Percentiles rank a stretch among this genome's conserved stretches.
phyloP scores from a whole-genome alignment of 2,797 vertebrate species.

The Acanthurus lineatus region DNA sequence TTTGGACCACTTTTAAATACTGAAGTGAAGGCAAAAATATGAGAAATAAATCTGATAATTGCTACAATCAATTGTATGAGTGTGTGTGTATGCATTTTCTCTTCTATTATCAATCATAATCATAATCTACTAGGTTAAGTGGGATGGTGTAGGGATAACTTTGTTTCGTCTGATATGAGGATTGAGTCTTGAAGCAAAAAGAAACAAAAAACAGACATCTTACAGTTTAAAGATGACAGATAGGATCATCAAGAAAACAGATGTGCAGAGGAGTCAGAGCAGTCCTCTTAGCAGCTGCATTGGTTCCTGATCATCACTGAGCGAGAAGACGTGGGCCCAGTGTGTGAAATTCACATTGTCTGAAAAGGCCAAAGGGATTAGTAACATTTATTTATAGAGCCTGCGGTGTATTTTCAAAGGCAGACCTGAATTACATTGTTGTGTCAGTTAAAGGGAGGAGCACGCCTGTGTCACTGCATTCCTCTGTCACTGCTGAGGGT shows the following conservation, averaged over 20 bases:
- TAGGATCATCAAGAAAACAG: background rate
- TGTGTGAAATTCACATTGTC: constrained; percentile 11
- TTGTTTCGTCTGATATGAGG: background rate
- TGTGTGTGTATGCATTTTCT: background rate
- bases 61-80: background rate
- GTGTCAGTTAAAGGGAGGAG: constrained; percentile 51
- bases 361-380: constrained; percentile 13
- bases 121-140: background rate
- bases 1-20: constrained; percentile 56
- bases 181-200: background rate
- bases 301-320: background rate
- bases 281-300: background rate
- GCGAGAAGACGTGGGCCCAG: background rate
- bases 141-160: background rate
- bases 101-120: background rate
- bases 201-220: background rate
- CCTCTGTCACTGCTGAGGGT: constrained; percentile 45
- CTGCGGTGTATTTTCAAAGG: constrained; percentile 7
- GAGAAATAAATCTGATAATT: constrained; percentile 67
- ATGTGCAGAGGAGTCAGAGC: background rate
- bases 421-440: constrained; percentile 16
- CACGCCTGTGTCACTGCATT: constrained; percentile 65
- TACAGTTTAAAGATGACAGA: background rate
- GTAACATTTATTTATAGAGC: background rate
- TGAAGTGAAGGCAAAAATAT: constrained; percentile 64